Evolutionary conservation across 2,113 vertebrate species (phyloP).

Genomic region (Sylvicapra grimmia): DNA sequence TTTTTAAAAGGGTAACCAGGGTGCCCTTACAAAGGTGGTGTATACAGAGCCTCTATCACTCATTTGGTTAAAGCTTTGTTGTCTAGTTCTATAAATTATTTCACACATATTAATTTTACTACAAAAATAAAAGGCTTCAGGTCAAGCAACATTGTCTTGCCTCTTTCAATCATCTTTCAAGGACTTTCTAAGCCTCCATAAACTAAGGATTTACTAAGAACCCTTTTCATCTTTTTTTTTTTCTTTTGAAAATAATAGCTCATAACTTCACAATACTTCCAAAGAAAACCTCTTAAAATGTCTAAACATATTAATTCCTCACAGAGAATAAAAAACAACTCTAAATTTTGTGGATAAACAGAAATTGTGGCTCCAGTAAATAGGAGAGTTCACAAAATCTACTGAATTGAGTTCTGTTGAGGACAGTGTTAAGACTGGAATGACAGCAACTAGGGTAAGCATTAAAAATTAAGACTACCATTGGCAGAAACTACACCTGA

Average conservation of each 20-base stretch:
- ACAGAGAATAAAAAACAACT: not conserved
- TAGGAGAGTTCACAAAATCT: not conserved
- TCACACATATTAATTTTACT: not conserved
- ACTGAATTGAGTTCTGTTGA: not conserved
- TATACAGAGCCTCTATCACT: not conserved
- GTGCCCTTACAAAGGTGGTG: not conserved
- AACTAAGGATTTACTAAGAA: not conserved
- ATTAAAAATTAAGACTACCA: not conserved
- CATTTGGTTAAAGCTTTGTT: not conserved
- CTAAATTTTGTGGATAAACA: not conserved
- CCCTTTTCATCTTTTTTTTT: not conserved
- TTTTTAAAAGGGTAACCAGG: not conserved
- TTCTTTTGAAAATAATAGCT: slow-evolving; percentile 3
- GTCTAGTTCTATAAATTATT: not conserved
- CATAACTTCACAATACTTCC: not conserved
- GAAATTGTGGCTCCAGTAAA: not conserved
- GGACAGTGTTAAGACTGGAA: not conserved
- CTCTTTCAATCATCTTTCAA: slow-evolving; percentile 2
- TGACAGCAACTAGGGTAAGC: not conserved
- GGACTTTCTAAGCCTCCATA: not conserved
- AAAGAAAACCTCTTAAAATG: not conserved
- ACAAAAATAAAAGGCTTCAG: not conserved
- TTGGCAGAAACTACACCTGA: not conserved
- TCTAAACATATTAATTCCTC: not conserved
- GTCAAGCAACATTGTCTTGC: not conserved